Evolutionary conservation across 1,140 invertebrate species (phyloP).

Genomic region (Eupeodes corollae): DNA sequence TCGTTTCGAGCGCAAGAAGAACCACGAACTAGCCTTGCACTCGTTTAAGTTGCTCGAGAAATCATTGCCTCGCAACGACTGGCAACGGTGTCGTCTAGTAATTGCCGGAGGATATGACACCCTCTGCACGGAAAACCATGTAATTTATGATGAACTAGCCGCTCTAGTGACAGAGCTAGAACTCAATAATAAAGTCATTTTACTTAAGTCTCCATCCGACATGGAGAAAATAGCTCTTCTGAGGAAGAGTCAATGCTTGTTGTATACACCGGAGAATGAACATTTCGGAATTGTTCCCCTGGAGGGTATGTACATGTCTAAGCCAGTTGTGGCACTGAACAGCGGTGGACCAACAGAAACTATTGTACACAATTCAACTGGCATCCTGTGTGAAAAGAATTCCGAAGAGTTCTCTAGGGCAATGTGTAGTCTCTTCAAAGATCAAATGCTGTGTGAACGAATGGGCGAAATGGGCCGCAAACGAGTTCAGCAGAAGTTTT

Average conservation of each 20-base stretch:
- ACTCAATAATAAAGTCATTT: conserved; percentile 65
- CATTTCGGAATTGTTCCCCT: conserved; percentile 99
- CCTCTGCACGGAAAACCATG: conserved; percentile 77
- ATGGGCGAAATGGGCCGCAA: conserved; percentile 60
- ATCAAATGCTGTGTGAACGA: conserved; percentile 44
- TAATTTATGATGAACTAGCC: conserved; percentile 70
- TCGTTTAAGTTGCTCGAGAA: conserved; percentile 59
- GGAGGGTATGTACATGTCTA: conserved; percentile 91
- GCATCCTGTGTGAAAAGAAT: conserved; percentile 67
- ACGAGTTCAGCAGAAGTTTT: conserved; percentile 65
- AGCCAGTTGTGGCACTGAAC: conserved; percentile 90
- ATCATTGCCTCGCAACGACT: conserved; percentile 43
- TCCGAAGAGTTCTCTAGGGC: conserved; percentile 62
- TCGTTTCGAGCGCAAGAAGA: conserved; percentile 95
- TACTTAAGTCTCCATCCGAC: conserved; percentile 79
- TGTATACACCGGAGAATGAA: conserved; percentile 95
- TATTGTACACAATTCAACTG: conserved; percentile 75
- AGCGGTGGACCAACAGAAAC: conserved; percentile 95
- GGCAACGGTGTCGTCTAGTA: conserved; percentile 65
- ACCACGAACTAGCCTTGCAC: conserved; percentile 71
- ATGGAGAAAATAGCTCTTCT: conserved; percentile 72
- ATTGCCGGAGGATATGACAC: conserved; percentile 96
- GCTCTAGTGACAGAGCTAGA: conserved; percentile 40
- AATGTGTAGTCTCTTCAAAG: conserved; percentile 57
- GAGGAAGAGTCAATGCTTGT: conserved; percentile 56